A percentile compares a stretch with the other conserved stretches of the same genome.
Conservation (phyloP, 1,140 invertebrate genomes). For the Hyphantria cunea region DNA sequence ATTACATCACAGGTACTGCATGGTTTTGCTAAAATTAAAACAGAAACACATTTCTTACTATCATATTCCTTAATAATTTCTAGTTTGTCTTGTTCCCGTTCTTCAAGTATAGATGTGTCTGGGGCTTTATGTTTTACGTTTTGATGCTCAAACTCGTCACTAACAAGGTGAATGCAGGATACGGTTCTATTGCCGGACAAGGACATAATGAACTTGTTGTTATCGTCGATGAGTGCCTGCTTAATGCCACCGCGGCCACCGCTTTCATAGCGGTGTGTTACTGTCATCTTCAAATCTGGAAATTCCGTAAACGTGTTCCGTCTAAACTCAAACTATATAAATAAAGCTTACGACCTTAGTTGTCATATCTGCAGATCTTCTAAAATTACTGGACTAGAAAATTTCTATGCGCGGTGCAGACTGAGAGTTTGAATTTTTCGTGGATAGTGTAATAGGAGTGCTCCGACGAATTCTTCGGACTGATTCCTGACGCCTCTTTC, state of each 20-base stretch:
- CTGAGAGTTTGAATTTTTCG: no score
- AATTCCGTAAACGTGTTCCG: no score
- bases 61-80: not conserved
- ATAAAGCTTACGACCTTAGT: no score
- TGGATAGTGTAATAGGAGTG: no score
- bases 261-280: constrained; percentile 63
- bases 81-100: not conserved
- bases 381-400: no score
- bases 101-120: constrained; percentile 32
- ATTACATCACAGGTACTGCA: no score
- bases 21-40: no score
- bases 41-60: not conserved
- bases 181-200: constrained; percentile 43
- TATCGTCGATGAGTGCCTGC: constrained; percentile 45
- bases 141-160: not conserved
- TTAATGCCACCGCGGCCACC: constrained; percentile 41
- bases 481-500: no score
- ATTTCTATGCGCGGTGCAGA: no score
- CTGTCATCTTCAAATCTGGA: constrained; percentile 58
- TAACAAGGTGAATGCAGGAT: constrained; percentile 6
- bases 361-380: no score
- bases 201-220: constrained; percentile 39
- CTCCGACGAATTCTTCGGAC: no score
- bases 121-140: constrained; percentile 39
- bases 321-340: no score